Conservation (phyloP, 2,113 vertebrate species). For the Ahaetulla prasina region DNA sequence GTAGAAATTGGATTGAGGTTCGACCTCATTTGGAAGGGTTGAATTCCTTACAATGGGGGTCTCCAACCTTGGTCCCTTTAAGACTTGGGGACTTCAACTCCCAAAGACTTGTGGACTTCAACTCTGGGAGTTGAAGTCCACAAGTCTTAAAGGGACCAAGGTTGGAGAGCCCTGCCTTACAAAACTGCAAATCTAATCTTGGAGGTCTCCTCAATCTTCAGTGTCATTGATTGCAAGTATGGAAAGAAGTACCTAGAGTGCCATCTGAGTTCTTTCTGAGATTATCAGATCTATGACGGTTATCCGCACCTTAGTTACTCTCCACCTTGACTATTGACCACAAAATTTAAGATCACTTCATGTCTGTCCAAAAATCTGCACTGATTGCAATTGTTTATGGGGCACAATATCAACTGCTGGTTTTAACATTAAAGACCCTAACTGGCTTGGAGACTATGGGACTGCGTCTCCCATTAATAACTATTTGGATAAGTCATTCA, state of each 20-base stretch:
- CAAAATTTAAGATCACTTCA: neutral
- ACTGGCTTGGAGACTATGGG: neutral
- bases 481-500: neutral
- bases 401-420: neutral
- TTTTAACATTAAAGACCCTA: neutral
- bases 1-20: neutral
- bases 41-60: no score
- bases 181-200: neutral
- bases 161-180: no score
- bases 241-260: neutral
- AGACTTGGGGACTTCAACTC: no score
- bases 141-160: no score
- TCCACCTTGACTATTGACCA: neutral
- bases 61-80: no score
- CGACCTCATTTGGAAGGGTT: neutral
- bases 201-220: neutral
- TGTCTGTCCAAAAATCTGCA: neutral
- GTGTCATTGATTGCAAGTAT: neutral
- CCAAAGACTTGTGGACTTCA: no score
- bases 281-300: neutral
- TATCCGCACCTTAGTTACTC: neutral
- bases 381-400: neutral
- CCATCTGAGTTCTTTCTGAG: neutral
- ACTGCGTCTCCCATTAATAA: neutral
- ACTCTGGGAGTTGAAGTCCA: no score